A percentile compares a stretch with the other conserved stretches of the same genome.
phyloP scores from a whole-genome alignment of 2,888 invertebrate species.

The Idaea straminata region DNA sequence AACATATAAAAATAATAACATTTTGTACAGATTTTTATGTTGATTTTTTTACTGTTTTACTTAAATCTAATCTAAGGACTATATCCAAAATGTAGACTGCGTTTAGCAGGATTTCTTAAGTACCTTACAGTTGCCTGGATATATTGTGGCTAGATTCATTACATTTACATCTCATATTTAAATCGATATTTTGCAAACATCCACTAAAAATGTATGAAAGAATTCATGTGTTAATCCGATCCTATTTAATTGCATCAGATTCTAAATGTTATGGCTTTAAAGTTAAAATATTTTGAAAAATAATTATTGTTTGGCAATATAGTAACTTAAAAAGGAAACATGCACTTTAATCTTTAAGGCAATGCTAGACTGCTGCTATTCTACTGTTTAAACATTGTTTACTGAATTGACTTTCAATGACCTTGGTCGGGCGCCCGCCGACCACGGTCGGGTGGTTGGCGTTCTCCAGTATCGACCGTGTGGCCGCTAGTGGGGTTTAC shows the following conservation, averaged over 20 bases:
- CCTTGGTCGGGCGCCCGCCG: too few species aligned
- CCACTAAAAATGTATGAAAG: background rate
- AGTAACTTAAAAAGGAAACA: background rate
- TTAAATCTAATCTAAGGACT: constrained; percentile 18
- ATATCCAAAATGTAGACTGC: constrained; percentile 18
- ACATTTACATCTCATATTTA: constrained; percentile 3
- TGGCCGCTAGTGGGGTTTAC: too few species aligned
- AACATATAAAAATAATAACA: background rate
- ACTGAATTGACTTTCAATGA: too few species aligned
- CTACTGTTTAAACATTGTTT: too few species aligned
- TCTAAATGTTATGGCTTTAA: background rate
- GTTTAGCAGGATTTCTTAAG: constrained; percentile 16
- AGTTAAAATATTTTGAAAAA: background rate
- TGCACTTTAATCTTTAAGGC: background rate
- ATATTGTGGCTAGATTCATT: background rate
- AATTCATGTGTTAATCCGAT: background rate
- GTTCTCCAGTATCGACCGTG: too few species aligned
- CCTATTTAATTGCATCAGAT: background rate
- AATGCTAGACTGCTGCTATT: background rate
- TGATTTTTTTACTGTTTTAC: constrained; percentile 12
- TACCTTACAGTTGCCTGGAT: constrained; percentile 6
- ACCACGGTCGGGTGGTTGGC: too few species aligned
- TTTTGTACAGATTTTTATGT: constrained; percentile 1
- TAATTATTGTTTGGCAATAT: background rate
- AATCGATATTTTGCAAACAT: background rate